These are phyloP conservation scores for Pomacea maculata DNA, from an alignment of 1,140 invertebrate genomes.

Conservation along the genomic window DNA sequence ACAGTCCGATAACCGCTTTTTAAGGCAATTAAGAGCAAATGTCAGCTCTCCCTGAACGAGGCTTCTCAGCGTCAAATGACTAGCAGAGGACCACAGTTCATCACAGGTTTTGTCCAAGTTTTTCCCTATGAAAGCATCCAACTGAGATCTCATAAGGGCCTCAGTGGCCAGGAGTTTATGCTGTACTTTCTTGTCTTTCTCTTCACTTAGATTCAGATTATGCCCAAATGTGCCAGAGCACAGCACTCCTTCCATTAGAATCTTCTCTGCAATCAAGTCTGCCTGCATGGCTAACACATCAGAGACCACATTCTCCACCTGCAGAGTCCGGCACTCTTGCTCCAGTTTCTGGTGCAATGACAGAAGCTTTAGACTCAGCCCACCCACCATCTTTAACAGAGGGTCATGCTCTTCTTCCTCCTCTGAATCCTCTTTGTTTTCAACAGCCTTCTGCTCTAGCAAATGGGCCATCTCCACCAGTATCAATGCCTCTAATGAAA, in stretches of 20 bases:
- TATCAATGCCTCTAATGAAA: constrained; percentile 58
- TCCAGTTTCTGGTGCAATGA: constrained; percentile 49
- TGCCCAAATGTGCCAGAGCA: constrained; percentile 43
- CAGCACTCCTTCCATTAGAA: constrained; percentile 53
- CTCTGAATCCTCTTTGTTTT: constrained; percentile 29
- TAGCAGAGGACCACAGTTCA: constrained; percentile 44
- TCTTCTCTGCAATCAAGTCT: constrained; percentile 55
- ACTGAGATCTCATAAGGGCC: constrained; percentile 51
- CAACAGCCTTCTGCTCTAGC: constrained; percentile 35
- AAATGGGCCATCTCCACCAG: constrained; percentile 57
- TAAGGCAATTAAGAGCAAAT: constrained; percentile 50
- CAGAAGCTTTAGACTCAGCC: constrained; percentile 44
- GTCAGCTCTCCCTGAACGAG: constrained; percentile 58
- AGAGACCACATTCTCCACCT: constrained; percentile 32
- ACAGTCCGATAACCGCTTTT: constrained; percentile 37
- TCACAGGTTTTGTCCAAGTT: constrained; percentile 42
- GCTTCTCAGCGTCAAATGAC: constrained; percentile 47
- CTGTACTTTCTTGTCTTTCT: constrained; percentile 33
- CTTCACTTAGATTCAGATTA: constrained; percentile 39
- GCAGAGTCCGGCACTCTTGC: constrained; percentile 40
- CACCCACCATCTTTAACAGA: constrained; percentile 51
- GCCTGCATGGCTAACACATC: constrained; percentile 53
- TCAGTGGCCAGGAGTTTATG: constrained; percentile 54
- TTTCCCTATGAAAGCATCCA: constrained; percentile 49
- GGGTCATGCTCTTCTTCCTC: constrained; percentile 36